These are phyloP conservation scores for Eledona agricola DNA, from an alignment of 2,888 invertebrate species.

Conservation along the genomic window DNA sequence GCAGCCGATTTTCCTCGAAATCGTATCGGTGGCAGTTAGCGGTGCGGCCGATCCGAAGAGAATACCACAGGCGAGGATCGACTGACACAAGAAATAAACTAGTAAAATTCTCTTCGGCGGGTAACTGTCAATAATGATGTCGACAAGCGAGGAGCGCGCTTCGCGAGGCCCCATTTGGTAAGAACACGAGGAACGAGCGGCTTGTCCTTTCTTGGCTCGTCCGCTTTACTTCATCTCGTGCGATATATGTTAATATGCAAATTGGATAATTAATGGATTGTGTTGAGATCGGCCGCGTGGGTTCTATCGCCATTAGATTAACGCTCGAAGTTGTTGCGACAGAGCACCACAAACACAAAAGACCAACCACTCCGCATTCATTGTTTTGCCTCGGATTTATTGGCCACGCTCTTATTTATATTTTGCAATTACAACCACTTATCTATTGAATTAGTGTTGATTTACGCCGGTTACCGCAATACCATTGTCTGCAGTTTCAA, in stretches of 20 bases:
- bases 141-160: slow-evolving; percentile 46
- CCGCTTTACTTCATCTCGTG: slow-evolving; percentile 51
- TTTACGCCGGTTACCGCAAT: slow-evolving; percentile 50
- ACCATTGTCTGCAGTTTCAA: too few relatives aligned
- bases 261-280: slow-evolving; percentile 54
- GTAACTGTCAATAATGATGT: slow-evolving; percentile 51
- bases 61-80: slow-evolving; percentile 36
- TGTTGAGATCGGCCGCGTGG: slow-evolving; percentile 48
- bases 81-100: slow-evolving; percentile 46
- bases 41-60: slow-evolving; percentile 29
- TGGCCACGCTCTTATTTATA: slow-evolving; percentile 52
- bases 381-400: slow-evolving; percentile 50
- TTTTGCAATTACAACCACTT: slow-evolving; percentile 52
- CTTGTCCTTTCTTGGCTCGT: slow-evolving; percentile 53
- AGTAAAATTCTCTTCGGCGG: slow-evolving; percentile 46
- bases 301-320: slow-evolving; percentile 47
- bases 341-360: slow-evolving; percentile 15
- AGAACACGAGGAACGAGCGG: slow-evolving; percentile 50
- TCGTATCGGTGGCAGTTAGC: slow-evolving; percentile 33
- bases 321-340: slow-evolving; percentile 22
- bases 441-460: slow-evolving; percentile 51
- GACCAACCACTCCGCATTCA: slow-evolving; percentile 42
- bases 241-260: slow-evolving; percentile 56
- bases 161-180: slow-evolving; percentile 51
- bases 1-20: slow-evolving; percentile 37